Conservation (phyloP, 1,140 invertebrate genomes). For the Maconellicoccus hirsutus region DNA sequence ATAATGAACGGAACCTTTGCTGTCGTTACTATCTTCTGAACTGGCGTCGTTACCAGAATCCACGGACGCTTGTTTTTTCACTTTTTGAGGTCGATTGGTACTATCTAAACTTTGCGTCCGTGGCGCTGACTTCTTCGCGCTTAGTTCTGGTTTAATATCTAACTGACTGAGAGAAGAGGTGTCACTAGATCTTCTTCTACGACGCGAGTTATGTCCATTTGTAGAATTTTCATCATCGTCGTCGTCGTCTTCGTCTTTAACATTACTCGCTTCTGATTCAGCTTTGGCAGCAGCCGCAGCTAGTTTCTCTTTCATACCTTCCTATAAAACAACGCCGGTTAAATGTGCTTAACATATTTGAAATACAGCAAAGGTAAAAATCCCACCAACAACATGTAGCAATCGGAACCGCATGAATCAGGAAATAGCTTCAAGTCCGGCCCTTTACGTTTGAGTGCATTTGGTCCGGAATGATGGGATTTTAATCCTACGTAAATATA, state of each 20-base stretch:
- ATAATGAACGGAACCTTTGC: constrained; percentile 31
- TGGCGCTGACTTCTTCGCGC: background rate
- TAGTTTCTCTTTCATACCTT: constrained; percentile 69
- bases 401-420: constrained; percentile 75
- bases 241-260: constrained; percentile 29
- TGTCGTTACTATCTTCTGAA: constrained; percentile 85
- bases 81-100: constrained; percentile 33
- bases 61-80: constrained; percentile 51
- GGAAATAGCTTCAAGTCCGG: constrained; percentile 76
- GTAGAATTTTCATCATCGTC: constrained; percentile 25
- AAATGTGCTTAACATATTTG: constrained; percentile 6
- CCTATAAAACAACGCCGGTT: constrained; percentile 46
- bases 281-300: constrained; percentile 46
- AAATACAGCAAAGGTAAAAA: background rate
- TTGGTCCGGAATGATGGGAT: constrained; percentile 80
- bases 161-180: background rate
- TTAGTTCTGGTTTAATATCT: background rate
- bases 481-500: constrained; percentile 45
- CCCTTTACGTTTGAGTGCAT: constrained; percentile 68
- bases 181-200: background rate
- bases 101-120: background rate
- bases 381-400: constrained; percentile 73
- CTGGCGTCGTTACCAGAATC: constrained; percentile 87
- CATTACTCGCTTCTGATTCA: constrained; percentile 24
- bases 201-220: background rate